Percentiles rank a stretch among this genome's conserved stretches.
phyloP scores from a whole-genome alignment of 2,888 invertebrate species.

The Adineta ricciae region DNA sequence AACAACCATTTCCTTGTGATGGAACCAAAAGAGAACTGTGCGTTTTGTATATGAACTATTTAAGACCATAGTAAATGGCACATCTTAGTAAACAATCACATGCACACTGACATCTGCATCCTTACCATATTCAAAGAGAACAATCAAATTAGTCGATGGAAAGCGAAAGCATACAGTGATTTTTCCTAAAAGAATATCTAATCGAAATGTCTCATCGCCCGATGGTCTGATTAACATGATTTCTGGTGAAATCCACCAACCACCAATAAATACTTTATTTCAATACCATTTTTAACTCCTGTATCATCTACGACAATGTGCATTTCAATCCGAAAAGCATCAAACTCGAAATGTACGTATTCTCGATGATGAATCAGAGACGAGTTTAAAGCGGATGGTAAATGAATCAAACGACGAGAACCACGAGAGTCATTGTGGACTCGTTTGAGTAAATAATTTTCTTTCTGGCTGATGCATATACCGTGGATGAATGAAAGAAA shows the following conservation, averaged over 20 bases:
- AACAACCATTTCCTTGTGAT: conserved; percentile 91
- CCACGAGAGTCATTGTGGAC: background rate
- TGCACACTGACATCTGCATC: conserved; percentile 77
- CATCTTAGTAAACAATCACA: conserved; percentile 86
- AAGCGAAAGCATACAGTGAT: background rate
- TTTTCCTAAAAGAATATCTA: conserved; percentile 26
- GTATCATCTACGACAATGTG: too few species aligned
- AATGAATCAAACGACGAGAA: background rate
- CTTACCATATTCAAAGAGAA: too few species aligned
- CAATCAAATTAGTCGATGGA: too few species aligned
- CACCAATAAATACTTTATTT: conserved; percentile 86
- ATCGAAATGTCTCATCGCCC: conserved; percentile 53
- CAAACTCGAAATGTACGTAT: too few species aligned
- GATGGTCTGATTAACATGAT: conserved; percentile 81
- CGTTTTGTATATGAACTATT: conserved; percentile 68
- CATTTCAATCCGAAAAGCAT: too few species aligned
- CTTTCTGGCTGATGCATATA: background rate
- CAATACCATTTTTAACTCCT: conserved; percentile 69
- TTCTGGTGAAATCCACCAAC: conserved; percentile 95
- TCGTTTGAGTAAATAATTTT: background rate
- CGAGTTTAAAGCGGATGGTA: background rate
- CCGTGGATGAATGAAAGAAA: background rate
- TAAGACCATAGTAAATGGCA: conserved; percentile 85
- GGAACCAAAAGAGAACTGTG: conserved; percentile 79
- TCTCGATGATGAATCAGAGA: too few species aligned